These are phyloP conservation scores for Danio jaintianensis DNA, from an alignment of 2,797 vertebrate species.

Conservation along the genomic window DNA sequence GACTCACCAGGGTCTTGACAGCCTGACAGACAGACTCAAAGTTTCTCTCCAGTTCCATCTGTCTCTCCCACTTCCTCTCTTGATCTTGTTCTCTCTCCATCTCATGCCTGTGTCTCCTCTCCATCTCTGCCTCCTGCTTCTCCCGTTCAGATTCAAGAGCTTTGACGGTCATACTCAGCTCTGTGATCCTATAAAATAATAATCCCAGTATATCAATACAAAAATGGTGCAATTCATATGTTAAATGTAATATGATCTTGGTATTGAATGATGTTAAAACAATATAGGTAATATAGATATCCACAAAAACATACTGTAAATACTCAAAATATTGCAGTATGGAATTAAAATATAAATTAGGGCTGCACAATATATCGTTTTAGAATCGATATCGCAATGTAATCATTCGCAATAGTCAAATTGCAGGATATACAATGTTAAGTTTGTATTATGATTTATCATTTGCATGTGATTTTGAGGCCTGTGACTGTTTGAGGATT, in stretches of 20 bases:
- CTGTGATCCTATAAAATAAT: constrained; percentile 74
- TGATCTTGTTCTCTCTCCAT: constrained; percentile 77
- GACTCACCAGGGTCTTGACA: constrained; percentile 71
- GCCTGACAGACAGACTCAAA: constrained; percentile 69
- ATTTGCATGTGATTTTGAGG: too few relatives aligned
- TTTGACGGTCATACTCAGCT: constrained; percentile 78
- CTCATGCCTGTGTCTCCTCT: constrained; percentile 64
- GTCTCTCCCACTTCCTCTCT: constrained; percentile 72
- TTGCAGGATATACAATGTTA: too few relatives aligned
- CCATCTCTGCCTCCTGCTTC: constrained; percentile 75
- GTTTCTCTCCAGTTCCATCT: constrained; percentile 71
- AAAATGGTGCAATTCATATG: background rate
- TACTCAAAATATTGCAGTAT: background rate
- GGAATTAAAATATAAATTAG: background rate
- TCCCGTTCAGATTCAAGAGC: constrained; percentile 75
- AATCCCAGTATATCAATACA: background rate
- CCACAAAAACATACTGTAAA: background rate
- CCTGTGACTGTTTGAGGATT: too few relatives aligned
- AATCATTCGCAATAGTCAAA: too few relatives aligned
- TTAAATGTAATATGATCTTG: background rate
- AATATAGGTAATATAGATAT: background rate
- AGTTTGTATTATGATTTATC: too few relatives aligned
- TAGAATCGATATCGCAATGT: too few relatives aligned
- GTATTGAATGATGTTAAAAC: background rate
- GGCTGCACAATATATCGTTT: too few relatives aligned